Conservation (phyloP, 1,140 invertebrate species). For the Lepidurus apus region DNA sequence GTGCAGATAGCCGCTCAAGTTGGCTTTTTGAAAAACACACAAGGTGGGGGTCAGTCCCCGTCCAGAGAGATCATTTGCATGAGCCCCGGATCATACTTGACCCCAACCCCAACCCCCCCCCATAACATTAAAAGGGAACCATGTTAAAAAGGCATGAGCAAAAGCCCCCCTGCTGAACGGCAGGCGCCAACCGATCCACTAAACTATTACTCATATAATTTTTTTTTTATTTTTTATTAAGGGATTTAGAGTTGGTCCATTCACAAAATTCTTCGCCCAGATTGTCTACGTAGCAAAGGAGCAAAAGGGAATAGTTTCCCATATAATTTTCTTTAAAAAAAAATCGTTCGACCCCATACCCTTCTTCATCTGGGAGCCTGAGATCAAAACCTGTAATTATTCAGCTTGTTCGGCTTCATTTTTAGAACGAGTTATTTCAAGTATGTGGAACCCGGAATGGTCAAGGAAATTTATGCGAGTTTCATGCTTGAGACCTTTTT, state of each 20-base stretch:
- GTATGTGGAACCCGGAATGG: not conserved
- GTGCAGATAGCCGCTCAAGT: not conserved
- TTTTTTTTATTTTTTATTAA: not conserved
- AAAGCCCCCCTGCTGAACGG: constrained; percentile 6
- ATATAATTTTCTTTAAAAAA: constrained; percentile 1
- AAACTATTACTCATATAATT: constrained; percentile 5
- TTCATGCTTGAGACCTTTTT: too few species aligned
- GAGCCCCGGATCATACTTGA: constrained; percentile 2
- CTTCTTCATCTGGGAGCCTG: not conserved
- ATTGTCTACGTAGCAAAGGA: not conserved
- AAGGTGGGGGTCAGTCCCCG: not conserved
- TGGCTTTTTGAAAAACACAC: not conserved
- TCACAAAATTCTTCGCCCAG: constrained; percentile 3
- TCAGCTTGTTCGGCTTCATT: not conserved
- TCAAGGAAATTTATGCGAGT: too few species aligned
- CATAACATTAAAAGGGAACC: not conserved
- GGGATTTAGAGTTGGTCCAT: not conserved
- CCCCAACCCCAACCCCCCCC: not conserved
- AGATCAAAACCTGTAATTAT: not conserved
- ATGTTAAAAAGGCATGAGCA: not conserved
- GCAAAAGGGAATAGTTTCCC: not conserved
- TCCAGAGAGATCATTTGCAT: not conserved
- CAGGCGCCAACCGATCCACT: constrained; percentile 16
- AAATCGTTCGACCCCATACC: too few species aligned
- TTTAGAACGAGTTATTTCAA: not conserved